Conservation (phyloP, 2,797 vertebrate genomes). For the Liasis olivaceus region DNA sequence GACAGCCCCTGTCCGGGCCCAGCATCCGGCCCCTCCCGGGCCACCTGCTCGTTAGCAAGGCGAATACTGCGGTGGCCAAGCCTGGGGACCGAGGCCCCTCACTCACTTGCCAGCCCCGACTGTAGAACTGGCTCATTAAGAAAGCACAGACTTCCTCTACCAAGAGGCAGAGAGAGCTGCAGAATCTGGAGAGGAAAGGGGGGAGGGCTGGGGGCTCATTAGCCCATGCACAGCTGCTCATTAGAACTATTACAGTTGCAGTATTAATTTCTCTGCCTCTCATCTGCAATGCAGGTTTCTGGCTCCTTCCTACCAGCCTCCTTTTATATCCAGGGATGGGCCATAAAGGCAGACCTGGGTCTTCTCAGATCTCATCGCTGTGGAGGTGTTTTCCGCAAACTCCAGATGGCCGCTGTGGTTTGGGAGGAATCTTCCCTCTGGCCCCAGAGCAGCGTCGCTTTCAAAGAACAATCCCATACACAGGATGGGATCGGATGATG, state of each 20-base stretch:
- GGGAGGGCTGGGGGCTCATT: slow-evolving; percentile 52
- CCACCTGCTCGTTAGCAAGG: neutral
- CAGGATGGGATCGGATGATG: neutral
- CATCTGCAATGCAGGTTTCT: slow-evolving; percentile 49
- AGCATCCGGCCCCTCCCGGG: neutral
- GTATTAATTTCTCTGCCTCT: slow-evolving; percentile 69
- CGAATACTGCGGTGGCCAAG: rapidly evolving
- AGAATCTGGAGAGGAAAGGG: neutral
- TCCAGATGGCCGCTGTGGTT: neutral
- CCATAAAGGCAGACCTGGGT: slow-evolving; percentile 30
- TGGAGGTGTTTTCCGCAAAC: neutral
- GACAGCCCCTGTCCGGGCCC: slow-evolving; percentile 4
- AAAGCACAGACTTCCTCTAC: neutral
- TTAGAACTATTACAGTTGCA: slow-evolving; percentile 49
- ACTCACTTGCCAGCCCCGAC: slow-evolving; percentile 7
- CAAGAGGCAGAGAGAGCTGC: rapidly evolving
- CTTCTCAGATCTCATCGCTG: neutral
- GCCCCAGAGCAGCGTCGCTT: neutral
- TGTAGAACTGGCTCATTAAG: rapidly evolving
- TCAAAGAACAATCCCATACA: neutral
- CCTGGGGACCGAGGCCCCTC: slow-evolving; percentile 11
- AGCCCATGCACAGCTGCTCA: slow-evolving; percentile 58
- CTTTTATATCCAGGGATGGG: slow-evolving; percentile 31
- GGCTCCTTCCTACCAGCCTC: slow-evolving; percentile 39
- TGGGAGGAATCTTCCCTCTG: neutral